Evolutionary conservation across 2,797 vertebrate species (phyloP).

Genomic region (Ciconia nigra): DNA sequence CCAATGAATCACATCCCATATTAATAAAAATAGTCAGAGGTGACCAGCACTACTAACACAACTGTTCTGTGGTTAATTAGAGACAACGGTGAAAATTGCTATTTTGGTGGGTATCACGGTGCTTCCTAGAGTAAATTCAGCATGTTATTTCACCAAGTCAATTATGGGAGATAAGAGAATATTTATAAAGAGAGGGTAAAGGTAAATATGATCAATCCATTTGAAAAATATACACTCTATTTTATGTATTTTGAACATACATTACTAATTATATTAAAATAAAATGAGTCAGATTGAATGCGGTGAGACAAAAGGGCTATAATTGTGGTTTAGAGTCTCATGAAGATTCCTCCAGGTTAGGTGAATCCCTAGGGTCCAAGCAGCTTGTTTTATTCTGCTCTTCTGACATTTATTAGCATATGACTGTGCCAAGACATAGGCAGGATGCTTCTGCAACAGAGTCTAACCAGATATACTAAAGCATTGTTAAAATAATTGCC

Average conservation of each 20-base stretch:
- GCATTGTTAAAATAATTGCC: conserved; percentile 8
- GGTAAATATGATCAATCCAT: not conserved
- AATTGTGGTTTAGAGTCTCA: not conserved
- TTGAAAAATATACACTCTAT: not conserved
- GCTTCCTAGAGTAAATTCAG: not conserved
- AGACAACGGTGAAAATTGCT: not conserved
- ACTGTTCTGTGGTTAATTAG: not conserved
- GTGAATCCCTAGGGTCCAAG: not conserved
- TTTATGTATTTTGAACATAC: not conserved
- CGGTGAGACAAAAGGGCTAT: not conserved
- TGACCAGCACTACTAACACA: not conserved
- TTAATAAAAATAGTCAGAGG: not conserved
- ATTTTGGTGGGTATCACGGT: not conserved
- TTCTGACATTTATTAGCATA: conserved; percentile 20
- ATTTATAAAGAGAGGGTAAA: not conserved
- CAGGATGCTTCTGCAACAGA: not conserved
- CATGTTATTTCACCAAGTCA: not conserved
- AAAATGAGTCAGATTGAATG: not conserved
- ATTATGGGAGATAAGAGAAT: not conserved
- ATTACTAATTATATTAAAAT: not conserved
- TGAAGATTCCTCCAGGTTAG: not conserved
- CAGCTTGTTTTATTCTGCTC: not conserved
- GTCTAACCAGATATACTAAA: conserved; percentile 6
- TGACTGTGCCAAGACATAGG: not conserved
- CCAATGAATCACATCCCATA: not conserved